Evolutionary conservation across 2,888 invertebrate genomes (phyloP).

Genomic region (Aphidoletes aphidimyza): DNA sequence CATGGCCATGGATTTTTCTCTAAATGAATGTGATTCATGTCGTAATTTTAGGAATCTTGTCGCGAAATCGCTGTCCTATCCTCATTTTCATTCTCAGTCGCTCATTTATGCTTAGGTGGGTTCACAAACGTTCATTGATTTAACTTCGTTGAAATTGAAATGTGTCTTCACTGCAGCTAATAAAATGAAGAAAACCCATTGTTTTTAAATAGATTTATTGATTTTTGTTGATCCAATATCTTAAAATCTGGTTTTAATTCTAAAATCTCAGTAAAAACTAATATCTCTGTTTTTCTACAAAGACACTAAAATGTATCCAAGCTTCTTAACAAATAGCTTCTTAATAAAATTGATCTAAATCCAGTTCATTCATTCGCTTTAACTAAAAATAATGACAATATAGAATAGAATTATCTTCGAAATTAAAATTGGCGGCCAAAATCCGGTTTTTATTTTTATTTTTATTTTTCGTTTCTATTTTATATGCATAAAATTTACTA

Average conservation of each 20-base stretch:
- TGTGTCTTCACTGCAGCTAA: too few species aligned
- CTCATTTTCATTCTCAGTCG: too few species aligned
- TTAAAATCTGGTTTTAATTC: background rate
- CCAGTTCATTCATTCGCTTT: background rate
- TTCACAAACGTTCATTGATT: too few species aligned
- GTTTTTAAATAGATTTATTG: slow-evolving; percentile 27
- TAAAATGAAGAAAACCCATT: too few species aligned
- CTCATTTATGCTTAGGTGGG: too few species aligned
- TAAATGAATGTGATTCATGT: too few species aligned
- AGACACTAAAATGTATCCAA: slow-evolving; percentile 41
- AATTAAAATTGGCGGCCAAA: background rate
- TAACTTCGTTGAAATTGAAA: too few species aligned
- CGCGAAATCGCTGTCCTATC: too few species aligned
- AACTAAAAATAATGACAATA: background rate
- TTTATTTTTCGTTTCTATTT: too few species aligned
- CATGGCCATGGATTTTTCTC: too few species aligned
- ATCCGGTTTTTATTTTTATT: background rate
- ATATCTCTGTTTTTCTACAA: background rate
- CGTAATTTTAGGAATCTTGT: too few species aligned
- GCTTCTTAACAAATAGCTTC: background rate
- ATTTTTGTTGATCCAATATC: background rate
- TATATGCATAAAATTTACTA: too few species aligned
- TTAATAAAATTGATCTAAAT: background rate
- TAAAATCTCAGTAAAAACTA: slow-evolving; percentile 23
- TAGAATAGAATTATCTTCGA: background rate